Conservation (phyloP, 2,888 invertebrate species). For the Ecdyonurus torrentis region DNA sequence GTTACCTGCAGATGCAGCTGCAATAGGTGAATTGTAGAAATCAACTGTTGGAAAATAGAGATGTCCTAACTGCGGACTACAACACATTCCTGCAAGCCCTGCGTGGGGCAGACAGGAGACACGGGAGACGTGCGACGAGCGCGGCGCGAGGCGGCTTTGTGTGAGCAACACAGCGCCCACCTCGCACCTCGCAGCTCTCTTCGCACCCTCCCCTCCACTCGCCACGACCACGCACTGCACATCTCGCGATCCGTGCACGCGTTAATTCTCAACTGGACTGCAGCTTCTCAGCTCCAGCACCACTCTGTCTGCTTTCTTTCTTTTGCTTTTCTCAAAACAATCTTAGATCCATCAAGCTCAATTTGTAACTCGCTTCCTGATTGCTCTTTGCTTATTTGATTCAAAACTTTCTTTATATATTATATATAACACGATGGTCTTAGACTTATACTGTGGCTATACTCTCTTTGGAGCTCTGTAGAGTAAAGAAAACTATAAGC, state of each 20-base stretch:
- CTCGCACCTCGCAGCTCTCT: not conserved
- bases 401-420: too few relatives aligned
- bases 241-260: too few relatives aligned
- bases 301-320: too few relatives aligned
- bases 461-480: too few relatives aligned
- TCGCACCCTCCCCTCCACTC: not conserved
- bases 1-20: not conserved
- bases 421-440: too few relatives aligned
- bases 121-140: not conserved
- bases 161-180: not conserved
- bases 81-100: conserved; percentile 3
- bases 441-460: too few relatives aligned
- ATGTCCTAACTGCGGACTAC: conserved; percentile 9
- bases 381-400: too few relatives aligned
- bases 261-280: not conserved
- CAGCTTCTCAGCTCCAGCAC: too few relatives aligned
- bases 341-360: too few relatives aligned
- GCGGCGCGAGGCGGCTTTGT: not conserved
- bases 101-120: not conserved
- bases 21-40: not conserved
- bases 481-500: conserved; percentile 6
- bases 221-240: not conserved
- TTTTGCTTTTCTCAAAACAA: too few relatives aligned
- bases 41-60: conserved; percentile 7
- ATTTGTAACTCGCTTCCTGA: too few relatives aligned